Evolutionary conservation across 2,113 vertebrate genomes (phyloP).

Genomic region (Etia nguti): DNA sequence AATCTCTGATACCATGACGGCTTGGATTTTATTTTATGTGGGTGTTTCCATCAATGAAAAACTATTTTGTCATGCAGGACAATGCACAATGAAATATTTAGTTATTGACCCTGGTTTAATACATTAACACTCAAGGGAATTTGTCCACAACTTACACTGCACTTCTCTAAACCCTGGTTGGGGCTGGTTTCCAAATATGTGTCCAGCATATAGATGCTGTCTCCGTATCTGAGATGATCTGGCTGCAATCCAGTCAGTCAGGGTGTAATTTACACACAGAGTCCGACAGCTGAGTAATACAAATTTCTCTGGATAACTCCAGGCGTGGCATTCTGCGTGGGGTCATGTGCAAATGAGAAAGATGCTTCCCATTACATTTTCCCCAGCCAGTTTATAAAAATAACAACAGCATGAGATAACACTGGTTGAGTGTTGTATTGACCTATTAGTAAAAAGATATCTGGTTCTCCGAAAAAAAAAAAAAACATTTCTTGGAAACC

Average conservation of each 20-base stretch:
- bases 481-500: neutral
- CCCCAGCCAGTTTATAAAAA: neutral
- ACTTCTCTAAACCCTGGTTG: neutral
- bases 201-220: slow-evolving; percentile 3
- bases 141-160: slow-evolving; percentile 1
- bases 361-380: neutral
- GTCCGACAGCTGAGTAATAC: slow-evolving; percentile 1
- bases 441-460: neutral
- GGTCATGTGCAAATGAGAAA: slow-evolving; percentile 3
- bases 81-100: neutral
- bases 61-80: slow-evolving; percentile 10
- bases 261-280: slow-evolving; percentile 13
- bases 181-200: slow-evolving; percentile 3
- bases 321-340: neutral
- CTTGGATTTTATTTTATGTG: neutral
- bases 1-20: neutral
- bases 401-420: neutral
- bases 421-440: neutral
- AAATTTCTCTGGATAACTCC: neutral
- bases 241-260: slow-evolving; percentile 6
- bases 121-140: slow-evolving; percentile 11
- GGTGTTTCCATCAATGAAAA: neutral
- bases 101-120: slow-evolving; percentile 19
- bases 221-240: slow-evolving; percentile 3
- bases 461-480: neutral